Evolutionary conservation across 2,113 vertebrate species (phyloP), one percentile per base, ranked within the genome.

Genomic region (Falco punctatus): DNA sequence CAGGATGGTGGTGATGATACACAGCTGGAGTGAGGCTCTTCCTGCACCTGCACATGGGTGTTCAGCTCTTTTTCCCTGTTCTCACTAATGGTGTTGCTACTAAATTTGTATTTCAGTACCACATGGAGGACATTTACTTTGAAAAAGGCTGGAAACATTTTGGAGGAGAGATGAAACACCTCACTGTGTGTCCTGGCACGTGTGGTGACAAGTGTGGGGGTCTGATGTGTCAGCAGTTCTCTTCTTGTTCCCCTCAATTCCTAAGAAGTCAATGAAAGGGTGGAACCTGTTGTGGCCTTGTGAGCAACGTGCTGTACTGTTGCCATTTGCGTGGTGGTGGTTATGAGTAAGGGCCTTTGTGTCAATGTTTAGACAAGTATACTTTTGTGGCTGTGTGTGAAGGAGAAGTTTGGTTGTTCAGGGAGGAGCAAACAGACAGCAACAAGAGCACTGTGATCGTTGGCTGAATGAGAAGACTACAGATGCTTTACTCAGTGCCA

Each of bases 381-480:
- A 12, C 8, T 64, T 55, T 26, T 35, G 33, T 44, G 74, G 59
- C 58, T 4, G 0, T 3, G 40, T 32, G 38, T 49, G 71, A 52
- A 52, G 70, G 23, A 40, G 59, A 69, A 26, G 65, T 79, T 69
- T 44, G 27, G 61, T 65, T 59, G 66, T 48, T 28, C 51, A 66
- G 51, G 22, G 59, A 81, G 84, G 42, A 91, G 64, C 70, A 81
- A 7, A 24, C 33, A 72, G 54, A 4, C 44, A 81, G 58, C 0
- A 5, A 9, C 11, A 3, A 11, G 35, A 42, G 49, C 15, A 1
- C 48, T 13, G 69, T 1, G 0, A 0, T 48, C 0, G 0, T 6
- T 46, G 61, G 24, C 79, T 67, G 58, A 46, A n/a, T 2, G 11
- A 11, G 58, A 49, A 33, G 15, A 0, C 26, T 44, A 10, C 6